Conservation (phyloP, 2,888 invertebrate genomes). For the Drosophila nigritarsus region DNA sequence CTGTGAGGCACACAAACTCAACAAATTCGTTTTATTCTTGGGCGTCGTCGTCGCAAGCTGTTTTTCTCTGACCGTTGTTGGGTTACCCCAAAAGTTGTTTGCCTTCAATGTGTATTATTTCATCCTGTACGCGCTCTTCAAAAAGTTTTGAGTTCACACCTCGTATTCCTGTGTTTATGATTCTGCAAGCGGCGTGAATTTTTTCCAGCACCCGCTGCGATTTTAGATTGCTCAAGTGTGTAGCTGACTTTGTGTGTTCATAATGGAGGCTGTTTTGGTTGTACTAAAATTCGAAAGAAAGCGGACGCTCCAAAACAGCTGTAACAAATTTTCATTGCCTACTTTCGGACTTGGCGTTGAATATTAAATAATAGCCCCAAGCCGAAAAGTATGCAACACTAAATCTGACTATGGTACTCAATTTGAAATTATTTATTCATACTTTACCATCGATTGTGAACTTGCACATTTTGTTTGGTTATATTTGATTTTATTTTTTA, state of each 20-base stretch:
- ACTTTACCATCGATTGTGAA: not conserved
- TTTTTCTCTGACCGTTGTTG: not conserved
- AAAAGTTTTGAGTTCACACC: conserved; percentile 22
- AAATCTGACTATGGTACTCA: conserved; percentile 4
- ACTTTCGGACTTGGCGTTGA: conserved; percentile 39
- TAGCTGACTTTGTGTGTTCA: conserved; percentile 32
- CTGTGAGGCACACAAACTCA: conserved; percentile 52
- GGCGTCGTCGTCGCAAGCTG: conserved; percentile 5
- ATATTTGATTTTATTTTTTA: not conserved
- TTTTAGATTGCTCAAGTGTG: conserved; percentile 56
- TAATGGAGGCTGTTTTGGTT: conserved; percentile 7
- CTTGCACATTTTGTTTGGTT: not conserved
- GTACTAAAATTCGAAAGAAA: not conserved
- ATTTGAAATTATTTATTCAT: conserved; percentile 2
- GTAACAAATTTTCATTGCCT: conserved; percentile 46
- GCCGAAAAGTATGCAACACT: conserved; percentile 46
- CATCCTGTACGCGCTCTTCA: not conserved
- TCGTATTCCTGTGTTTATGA: conserved; percentile 43
- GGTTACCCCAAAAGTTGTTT: conserved; percentile 8
- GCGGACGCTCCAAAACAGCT: not conserved
- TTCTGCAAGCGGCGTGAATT: conserved; percentile 78
- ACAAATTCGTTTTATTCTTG: conserved; percentile 1
- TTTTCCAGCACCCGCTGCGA: conserved; percentile 68
- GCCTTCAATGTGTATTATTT: not conserved
- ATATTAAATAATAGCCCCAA: not conserved